phyloP scores from a whole-genome alignment of 2,888 invertebrate genomes.

The Ophonus ardosiacus region DNA sequence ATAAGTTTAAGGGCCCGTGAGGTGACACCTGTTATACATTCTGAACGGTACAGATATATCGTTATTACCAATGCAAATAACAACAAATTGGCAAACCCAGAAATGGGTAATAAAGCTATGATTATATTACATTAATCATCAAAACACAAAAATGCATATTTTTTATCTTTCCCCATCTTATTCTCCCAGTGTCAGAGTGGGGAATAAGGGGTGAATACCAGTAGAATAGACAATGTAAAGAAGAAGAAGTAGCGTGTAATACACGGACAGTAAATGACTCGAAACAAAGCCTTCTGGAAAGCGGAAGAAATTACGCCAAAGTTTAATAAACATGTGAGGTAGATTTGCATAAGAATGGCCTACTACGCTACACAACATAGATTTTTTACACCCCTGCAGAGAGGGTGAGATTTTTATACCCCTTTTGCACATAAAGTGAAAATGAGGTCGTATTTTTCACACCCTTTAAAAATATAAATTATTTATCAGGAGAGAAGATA shows the following conservation, averaged over 20 bases:
- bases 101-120: too few relatives aligned
- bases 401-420: background rate
- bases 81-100: too few relatives aligned
- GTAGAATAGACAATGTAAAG: background rate
- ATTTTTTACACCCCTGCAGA: background rate
- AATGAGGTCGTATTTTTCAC: background rate
- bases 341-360: conserved; percentile 62
- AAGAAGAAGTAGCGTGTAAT: conserved; percentile 54
- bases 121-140: too few relatives aligned
- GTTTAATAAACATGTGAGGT: conserved; percentile 62
- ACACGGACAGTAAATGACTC: conserved; percentile 62
- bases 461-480: background rate
- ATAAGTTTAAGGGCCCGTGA: too few relatives aligned
- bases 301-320: conserved; percentile 63
- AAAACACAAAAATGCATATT: too few relatives aligned
- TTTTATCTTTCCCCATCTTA: too few relatives aligned
- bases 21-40: too few relatives aligned
- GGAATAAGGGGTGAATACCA: too few relatives aligned
- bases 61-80: too few relatives aligned
- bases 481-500: background rate
- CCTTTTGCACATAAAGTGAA: background rate
- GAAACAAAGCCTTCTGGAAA: conserved; percentile 58
- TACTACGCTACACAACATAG: conserved; percentile 2
- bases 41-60: too few relatives aligned
- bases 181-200: too few relatives aligned